A percentile compares a stretch with the other conserved stretches of the same genome.
Conservation (phyloP, 2,888 invertebrate genomes). For the Hartigia nigra region DNA sequence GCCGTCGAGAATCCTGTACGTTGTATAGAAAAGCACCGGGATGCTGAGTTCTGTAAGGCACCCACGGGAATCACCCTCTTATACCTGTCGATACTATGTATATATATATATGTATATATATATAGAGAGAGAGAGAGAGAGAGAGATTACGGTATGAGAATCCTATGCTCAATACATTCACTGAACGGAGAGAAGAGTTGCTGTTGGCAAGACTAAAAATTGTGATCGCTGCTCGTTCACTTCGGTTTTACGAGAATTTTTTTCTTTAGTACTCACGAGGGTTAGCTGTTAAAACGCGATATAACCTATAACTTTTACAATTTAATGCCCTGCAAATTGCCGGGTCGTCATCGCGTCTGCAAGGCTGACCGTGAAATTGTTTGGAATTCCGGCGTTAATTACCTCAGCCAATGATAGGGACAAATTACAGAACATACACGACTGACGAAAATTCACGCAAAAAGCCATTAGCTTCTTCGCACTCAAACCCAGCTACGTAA, state of each 20-base stretch:
- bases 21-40: background rate
- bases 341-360: background rate
- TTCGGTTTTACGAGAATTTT: background rate
- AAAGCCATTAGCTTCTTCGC: too few relatives aligned
- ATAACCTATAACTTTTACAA: conserved; percentile 18
- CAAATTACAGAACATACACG: background rate
- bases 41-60: background rate
- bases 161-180: background rate
- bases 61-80: background rate
- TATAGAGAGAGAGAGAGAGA: too few relatives aligned
- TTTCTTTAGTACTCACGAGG: background rate
- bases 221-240: background rate
- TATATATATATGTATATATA: background rate
- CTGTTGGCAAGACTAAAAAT: background rate
- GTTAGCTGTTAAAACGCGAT: background rate
- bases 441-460: background rate
- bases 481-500: background rate
- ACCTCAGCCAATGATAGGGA: background rate
- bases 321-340: conserved; percentile 25
- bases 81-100: background rate
- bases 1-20: background rate
- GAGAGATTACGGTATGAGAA: background rate
- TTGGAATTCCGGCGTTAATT: background rate
- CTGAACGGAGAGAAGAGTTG: background rate
- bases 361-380: background rate